These are phyloP conservation scores for Fratercula arctica DNA, from an alignment of 2,797 vertebrate genomes.

Conservation along the genomic window DNA sequence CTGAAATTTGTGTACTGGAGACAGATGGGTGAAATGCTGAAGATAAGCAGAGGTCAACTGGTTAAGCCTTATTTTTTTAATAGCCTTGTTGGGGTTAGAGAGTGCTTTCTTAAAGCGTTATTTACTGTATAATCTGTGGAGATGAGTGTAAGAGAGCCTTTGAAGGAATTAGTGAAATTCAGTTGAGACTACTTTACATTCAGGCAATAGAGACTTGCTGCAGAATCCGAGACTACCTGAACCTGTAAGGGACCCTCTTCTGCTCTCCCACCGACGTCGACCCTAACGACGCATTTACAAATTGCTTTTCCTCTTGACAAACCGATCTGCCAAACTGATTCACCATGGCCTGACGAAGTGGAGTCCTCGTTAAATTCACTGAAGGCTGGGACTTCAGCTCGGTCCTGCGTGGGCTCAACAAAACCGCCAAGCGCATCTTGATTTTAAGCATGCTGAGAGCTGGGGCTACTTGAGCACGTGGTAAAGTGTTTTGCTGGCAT, in stretches of 20 bases:
- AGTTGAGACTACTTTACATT: not conserved
- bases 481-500: not conserved
- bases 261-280: accelerated
- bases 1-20: not conserved
- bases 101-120: not conserved
- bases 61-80: slow-evolving; percentile 2
- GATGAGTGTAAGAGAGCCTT: slow-evolving; percentile 11
- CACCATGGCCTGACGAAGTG: not conserved
- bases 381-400: not conserved
- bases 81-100: slow-evolving; percentile 2
- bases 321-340: not conserved
- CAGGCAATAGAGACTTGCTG: not conserved
- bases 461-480: not conserved
- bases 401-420: not conserved
- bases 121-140: slow-evolving; percentile 33
- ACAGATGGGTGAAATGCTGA: not conserved
- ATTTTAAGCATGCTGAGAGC: not conserved
- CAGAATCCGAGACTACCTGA: not conserved
- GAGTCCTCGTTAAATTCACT: accelerated
- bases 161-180: slow-evolving; percentile 45
- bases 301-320: not conserved
- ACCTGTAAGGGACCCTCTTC: not conserved
- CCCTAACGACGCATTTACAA: not conserved
- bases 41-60: not conserved
- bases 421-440: not conserved